A percentile compares a stretch with the other conserved stretches of the same genome.
Conservation (phyloP, 2,113 vertebrate genomes). For the Jacana jacana region DNA sequence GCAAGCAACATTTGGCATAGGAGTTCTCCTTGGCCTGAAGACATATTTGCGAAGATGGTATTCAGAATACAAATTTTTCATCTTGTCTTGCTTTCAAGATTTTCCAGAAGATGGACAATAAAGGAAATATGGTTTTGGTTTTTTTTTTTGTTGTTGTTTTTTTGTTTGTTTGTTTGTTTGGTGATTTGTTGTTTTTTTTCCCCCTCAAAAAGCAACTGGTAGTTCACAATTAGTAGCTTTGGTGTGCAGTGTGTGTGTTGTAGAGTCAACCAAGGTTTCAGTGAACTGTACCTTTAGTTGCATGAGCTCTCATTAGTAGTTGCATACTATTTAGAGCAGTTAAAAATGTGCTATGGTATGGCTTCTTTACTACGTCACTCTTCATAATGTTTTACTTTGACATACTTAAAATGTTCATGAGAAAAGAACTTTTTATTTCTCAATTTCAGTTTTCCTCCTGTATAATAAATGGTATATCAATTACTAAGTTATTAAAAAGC, state of each 20-base stretch:
- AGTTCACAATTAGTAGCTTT: background rate
- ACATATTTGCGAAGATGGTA: background rate
- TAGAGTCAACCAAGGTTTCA: background rate
- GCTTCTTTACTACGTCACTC: background rate
- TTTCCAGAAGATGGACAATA: background rate
- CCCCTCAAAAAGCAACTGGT: background rate
- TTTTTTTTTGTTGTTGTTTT: no score
- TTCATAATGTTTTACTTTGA: background rate
- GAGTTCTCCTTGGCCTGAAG: background rate
- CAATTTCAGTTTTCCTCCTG: background rate
- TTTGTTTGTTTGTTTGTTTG: no score
- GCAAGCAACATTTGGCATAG: background rate
- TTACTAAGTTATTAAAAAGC: background rate
- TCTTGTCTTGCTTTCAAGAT: background rate
- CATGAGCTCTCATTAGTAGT: background rate
- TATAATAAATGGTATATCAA: background rate
- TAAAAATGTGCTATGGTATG: background rate
- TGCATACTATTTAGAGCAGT: background rate
- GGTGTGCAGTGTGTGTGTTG: background rate
- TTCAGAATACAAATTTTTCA: background rate
- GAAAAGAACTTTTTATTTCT: background rate
- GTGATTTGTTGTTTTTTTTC: no score
- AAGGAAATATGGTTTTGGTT: background rate
- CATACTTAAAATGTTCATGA: background rate
- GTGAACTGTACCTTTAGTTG: background rate